Evolutionary conservation across 1,140 invertebrate genomes (phyloP), one percentile per base, ranked within the genome.

Genomic region (Drosophila kohkoa): DNA sequence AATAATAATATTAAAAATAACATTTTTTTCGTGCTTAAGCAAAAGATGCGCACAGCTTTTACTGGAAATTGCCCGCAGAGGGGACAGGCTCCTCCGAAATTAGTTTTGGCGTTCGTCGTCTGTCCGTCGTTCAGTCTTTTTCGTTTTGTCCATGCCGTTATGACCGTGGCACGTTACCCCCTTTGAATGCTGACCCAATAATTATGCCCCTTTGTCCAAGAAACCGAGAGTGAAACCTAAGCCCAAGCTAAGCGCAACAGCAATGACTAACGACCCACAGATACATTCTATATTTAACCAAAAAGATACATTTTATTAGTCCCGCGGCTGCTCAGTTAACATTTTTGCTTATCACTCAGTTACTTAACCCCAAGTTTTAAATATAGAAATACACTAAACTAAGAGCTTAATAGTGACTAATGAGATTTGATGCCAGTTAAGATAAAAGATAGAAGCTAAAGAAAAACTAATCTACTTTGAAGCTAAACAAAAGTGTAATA

Each of bases 201-300:
- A 89, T 89, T 89, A 89, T 79, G 67, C 74, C 75, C 49, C 48
- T 63, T 43, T 58, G 25, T 48, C 75, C 72, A 64, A 81, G 86
- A 89, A 89, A 89, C 75, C 67, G 85, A 89, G 85, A 89, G 85
- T 89, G 85, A 89, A 89, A 85, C 81, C 52, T 67, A 85, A 45
- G 32, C 30, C 32, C 7, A 46, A 46, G 11, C n/a, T 16, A 8
- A 48, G 1, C 25, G 8, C 35, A 38, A 10, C 46, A 20, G 45
- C 45, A 5, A 4, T 13, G n/a, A 32, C 30, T 55, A 51, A 54
- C 38, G 45, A 28, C 54, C 1, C n/a, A 48, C 59, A 57, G 41
- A 65, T 52, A 66, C 75, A 82, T 76, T 82, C 82, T 78, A 48
- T 51, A 32, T 54, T 20, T 58, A 43, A 62, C 25, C 43, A 63